A percentile compares a stretch with the other conserved stretches of the same genome.
Conservation (phyloP, 1,140 invertebrate genomes). For the Heliconius hewitsoni region DNA sequence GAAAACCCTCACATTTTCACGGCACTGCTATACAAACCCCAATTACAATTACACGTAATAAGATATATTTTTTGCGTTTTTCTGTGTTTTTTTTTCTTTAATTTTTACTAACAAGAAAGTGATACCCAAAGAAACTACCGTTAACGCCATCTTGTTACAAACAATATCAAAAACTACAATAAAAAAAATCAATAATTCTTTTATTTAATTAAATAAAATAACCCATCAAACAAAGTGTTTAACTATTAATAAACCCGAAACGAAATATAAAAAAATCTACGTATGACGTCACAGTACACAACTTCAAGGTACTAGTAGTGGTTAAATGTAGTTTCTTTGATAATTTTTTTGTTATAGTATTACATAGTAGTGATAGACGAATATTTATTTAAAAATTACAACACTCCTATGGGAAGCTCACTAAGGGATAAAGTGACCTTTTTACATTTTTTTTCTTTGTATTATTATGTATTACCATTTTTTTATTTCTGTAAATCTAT, state of each 20-base stretch:
- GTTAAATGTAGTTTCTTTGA: slow-evolving; percentile 56
- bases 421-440: slow-evolving; percentile 26
- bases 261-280: neutral
- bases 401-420: slow-evolving; percentile 48
- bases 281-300: neutral
- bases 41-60: slow-evolving; percentile 60
- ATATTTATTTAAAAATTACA: slow-evolving; percentile 35
- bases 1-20: slow-evolving; percentile 57
- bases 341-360: slow-evolving; percentile 23
- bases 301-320: neutral
- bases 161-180: neutral
- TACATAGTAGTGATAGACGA: slow-evolving; percentile 17
- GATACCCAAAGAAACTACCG: slow-evolving; percentile 11
- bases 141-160: neutral
- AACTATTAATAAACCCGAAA: neutral
- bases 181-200: neutral
- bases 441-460: slow-evolving; percentile 31
- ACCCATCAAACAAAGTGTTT: neutral
- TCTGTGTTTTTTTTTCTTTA: slow-evolving; percentile 45
- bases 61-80: slow-evolving; percentile 48
- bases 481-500: slow-evolving; percentile 22
- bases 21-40: slow-evolving; percentile 63
- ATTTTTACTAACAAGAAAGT: slow-evolving; percentile 18
- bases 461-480: slow-evolving; percentile 37
- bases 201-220: neutral